Percentiles rank a stretch among this genome's conserved stretches.
phyloP scores from a whole-genome alignment of 35 echinoderm and acorn worm genomes.

The Acanthaster planci region DNA sequence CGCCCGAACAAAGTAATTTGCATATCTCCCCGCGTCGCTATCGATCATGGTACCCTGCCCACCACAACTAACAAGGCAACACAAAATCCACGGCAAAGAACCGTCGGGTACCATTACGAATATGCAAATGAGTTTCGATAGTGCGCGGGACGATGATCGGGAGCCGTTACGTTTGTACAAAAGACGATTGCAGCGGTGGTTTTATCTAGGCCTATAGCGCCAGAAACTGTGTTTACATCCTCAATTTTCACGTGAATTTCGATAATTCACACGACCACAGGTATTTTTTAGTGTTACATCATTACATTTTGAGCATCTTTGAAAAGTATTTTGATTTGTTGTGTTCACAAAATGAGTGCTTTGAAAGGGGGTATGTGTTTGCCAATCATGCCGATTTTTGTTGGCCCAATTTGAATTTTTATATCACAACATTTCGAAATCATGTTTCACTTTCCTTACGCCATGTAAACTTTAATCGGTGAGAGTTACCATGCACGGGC shows the following conservation, averaged over 20 bases:
- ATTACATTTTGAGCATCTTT: too few relatives aligned
- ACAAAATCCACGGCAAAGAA: neutral
- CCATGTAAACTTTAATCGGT: too few relatives aligned
- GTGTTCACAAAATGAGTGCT: too few relatives aligned
- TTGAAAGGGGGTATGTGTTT: too few relatives aligned
- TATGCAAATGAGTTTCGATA: neutral
- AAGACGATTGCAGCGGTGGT: neutral
- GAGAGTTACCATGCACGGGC: too few relatives aligned
- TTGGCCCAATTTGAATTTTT: too few relatives aligned
- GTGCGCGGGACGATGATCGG: slow-evolving; percentile 19
- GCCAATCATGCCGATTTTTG: too few relatives aligned
- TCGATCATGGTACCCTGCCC: slow-evolving; percentile 27
- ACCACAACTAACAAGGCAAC: neutral
- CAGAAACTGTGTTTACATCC: slow-evolving; percentile 31
- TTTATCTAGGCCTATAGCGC: slow-evolving; percentile 6
- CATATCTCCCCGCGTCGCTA: slow-evolving; percentile 8
- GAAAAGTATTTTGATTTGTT: too few relatives aligned
- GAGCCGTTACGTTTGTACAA: slow-evolving; percentile 20
- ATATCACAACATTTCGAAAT: too few relatives aligned
- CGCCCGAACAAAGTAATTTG: slow-evolving; percentile 26
- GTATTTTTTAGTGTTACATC: neutral
- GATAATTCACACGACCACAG: neutral
- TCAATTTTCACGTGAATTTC: slow-evolving; percentile 13
- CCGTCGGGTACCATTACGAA: slow-evolving; percentile 4
- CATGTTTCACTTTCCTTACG: too few relatives aligned